These are phyloP conservation scores for Ruditapes philippinarum DNA, from an alignment of 1,140 invertebrate genomes.

Conservation along the genomic window DNA sequence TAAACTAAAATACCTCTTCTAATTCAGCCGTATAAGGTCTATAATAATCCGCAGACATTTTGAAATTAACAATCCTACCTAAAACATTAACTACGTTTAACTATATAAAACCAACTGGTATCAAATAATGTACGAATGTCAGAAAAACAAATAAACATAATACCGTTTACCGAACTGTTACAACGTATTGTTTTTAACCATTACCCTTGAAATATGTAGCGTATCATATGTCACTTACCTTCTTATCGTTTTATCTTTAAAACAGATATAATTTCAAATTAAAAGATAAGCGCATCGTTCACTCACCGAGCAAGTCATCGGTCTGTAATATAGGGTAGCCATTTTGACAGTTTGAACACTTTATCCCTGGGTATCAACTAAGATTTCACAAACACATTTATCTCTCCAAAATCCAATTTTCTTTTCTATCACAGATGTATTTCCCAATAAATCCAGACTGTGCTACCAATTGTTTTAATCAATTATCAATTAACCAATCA, in stretches of 20 bases:
- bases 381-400: conserved; percentile 17
- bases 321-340: conserved; percentile 85
- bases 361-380: conserved; percentile 46
- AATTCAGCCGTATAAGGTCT: conserved; percentile 55
- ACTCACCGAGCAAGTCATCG: conserved; percentile 82
- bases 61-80: background rate
- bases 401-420: background rate
- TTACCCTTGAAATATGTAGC: background rate
- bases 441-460: conserved; percentile 22
- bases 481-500: conserved; percentile 48
- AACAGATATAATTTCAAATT: conserved; percentile 1
- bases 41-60: conserved; percentile 64
- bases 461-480: background rate
- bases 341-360: conserved; percentile 72
- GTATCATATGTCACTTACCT: background rate
- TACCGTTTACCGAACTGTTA: background rate
- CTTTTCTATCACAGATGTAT: background rate
- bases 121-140: background rate
- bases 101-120: background rate
- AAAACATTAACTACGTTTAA: background rate
- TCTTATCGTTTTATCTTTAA: background rate
- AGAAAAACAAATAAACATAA: background rate
- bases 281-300: conserved; percentile 26
- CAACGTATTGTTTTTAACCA: background rate
- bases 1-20: conserved; percentile 51